Conservation (phyloP, 2,113 vertebrate genomes). For the Mastomys coucha region DNA sequence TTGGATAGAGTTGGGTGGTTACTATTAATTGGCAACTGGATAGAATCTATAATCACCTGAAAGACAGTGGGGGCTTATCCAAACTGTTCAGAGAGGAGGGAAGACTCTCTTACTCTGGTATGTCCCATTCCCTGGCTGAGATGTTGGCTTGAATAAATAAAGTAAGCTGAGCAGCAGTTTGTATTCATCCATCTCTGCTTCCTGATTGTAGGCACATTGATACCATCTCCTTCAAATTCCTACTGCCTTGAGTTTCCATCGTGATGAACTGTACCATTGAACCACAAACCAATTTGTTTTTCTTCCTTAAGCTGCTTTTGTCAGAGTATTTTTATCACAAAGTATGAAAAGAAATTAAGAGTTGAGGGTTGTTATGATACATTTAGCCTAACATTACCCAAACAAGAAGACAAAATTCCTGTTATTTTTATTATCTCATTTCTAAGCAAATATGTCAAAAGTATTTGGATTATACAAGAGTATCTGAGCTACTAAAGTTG, state of each 20-base stretch:
- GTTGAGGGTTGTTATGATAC: background rate
- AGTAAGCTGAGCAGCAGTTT: background rate
- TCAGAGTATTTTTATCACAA: background rate
- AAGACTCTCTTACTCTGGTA: background rate
- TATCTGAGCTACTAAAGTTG: background rate
- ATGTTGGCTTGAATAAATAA: background rate
- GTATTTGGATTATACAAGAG: background rate
- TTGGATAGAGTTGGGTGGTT: background rate
- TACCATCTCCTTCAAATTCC: background rate
- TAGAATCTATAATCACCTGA: background rate
- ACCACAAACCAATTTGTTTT: background rate
- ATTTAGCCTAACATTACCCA: background rate
- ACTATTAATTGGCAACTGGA: background rate
- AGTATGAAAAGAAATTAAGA: background rate
- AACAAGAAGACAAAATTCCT: background rate
- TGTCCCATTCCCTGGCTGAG: background rate
- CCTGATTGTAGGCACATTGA: background rate
- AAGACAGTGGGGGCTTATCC: background rate
- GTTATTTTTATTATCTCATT: conserved; percentile 45
- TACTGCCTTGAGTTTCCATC: background rate
- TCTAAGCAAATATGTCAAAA: background rate
- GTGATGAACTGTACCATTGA: background rate
- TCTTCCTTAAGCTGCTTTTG: background rate
- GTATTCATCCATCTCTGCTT: background rate
- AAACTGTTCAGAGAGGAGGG: background rate